Percentiles rank a stretch among this genome's conserved stretches.
phyloP scores from a whole-genome alignment of 2,113 vertebrate species.

The Cervus canadensis region DNA sequence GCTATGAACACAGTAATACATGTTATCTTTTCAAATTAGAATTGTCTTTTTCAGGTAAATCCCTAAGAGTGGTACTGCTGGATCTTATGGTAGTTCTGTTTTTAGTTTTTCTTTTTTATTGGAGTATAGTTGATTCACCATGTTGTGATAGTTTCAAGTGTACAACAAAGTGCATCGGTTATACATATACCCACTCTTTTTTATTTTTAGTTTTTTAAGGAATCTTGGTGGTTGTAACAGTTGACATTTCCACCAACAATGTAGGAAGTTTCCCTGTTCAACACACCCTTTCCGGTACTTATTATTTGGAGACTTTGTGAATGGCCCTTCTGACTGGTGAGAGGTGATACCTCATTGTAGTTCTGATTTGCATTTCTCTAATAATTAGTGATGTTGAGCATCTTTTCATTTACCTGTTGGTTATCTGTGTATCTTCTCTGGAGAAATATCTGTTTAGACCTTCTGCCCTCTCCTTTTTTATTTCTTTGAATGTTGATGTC shows the following conservation, averaged over 20 bases:
- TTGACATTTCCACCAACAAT: background rate
- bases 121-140: background rate
- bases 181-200: background rate
- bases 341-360: background rate
- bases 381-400: background rate
- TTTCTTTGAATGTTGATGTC: background rate
- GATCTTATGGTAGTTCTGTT: background rate
- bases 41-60: background rate
- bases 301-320: background rate
- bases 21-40: background rate
- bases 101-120: background rate
- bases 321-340: background rate
- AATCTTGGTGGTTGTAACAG: background rate
- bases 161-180: background rate
- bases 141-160: background rate
- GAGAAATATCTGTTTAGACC: background rate
- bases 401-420: background rate
- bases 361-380: background rate
- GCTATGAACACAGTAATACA: background rate
- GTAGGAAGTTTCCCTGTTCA: background rate
- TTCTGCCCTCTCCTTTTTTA: background rate
- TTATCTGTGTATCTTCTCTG: background rate
- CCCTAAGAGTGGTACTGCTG: background rate
- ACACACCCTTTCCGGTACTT: background rate
- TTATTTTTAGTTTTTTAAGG: background rate